Percentiles rank a stretch among this genome's conserved stretches.
Evolutionary conservation across 1,140 invertebrate species (phyloP).

Genomic region (Anoplolepis gracilipes): DNA sequence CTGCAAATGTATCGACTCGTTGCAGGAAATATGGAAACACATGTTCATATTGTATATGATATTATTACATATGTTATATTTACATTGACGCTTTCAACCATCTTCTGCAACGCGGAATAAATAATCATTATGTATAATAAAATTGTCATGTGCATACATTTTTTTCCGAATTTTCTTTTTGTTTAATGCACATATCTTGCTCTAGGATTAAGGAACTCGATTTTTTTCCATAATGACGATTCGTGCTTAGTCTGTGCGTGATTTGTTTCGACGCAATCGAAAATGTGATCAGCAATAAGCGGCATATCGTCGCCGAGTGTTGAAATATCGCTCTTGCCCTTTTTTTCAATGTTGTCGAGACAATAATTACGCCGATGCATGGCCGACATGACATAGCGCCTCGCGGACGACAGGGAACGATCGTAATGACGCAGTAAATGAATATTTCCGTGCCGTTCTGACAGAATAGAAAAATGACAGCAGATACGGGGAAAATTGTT

Average conservation of each 20-base stretch:
- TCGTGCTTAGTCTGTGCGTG: background rate
- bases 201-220: background rate
- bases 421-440: slow-evolving; percentile 58
- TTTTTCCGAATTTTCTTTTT: background rate
- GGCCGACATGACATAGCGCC: slow-evolving; percentile 43
- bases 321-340: slow-evolving; percentile 46
- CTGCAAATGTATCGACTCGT: slow-evolving; percentile 45
- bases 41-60: slow-evolving; percentile 7
- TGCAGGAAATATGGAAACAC: slow-evolving; percentile 43
- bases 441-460: slow-evolving; percentile 55
- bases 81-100: slow-evolving; percentile 16
- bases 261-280: slow-evolving; percentile 48
- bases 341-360: slow-evolving; percentile 21
- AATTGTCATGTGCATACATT: background rate
- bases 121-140: background rate
- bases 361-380: slow-evolving; percentile 52
- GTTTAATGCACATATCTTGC: background rate
- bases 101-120: background rate
- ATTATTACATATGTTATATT: slow-evolving; percentile 32
- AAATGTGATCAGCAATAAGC: slow-evolving; percentile 54
- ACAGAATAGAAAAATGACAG: slow-evolving; percentile 58
- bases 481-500: slow-evolving; percentile 58
- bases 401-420: slow-evolving; percentile 10
- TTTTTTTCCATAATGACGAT: background rate
- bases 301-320: slow-evolving; percentile 16